These are phyloP conservation scores for Thamnaconus septentrionalis DNA, from an alignment of 2,113 vertebrate species.

Conservation along the genomic window DNA sequence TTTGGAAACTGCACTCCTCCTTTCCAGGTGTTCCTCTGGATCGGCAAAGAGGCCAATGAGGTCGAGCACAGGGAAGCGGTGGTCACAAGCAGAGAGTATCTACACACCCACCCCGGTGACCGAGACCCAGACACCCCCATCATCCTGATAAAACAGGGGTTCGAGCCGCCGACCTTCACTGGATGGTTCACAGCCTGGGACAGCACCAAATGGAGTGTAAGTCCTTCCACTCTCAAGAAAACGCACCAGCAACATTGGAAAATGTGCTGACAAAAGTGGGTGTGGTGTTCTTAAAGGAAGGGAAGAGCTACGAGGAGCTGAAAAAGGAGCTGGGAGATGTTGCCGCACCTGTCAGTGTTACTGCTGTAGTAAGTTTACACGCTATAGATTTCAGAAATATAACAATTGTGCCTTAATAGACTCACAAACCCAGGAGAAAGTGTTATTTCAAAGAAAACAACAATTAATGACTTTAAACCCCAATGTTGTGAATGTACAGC, in stretches of 20 bases:
- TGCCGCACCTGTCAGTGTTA: slow-evolving; percentile 50
- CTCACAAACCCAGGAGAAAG: too few relatives aligned
- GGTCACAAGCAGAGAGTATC: slow-evolving; percentile 79
- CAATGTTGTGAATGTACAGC: slow-evolving; percentile 38
- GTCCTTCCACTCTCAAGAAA: slow-evolving; percentile 30
- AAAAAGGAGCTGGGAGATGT: slow-evolving; percentile 81
- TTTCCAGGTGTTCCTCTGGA: slow-evolving; percentile 85
- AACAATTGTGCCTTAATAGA: too few relatives aligned
- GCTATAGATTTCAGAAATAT: background rate
- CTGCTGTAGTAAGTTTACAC: slow-evolving; percentile 34
- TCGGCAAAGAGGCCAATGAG: slow-evolving; percentile 81
- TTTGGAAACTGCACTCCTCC: background rate
- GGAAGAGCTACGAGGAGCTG: slow-evolving; percentile 85
- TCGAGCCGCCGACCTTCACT: slow-evolving; percentile 86
- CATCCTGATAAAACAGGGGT: slow-evolving; percentile 84
- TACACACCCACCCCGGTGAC: slow-evolving; percentile 81
- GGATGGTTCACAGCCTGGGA: slow-evolving; percentile 93
- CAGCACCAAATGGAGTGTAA: slow-evolving; percentile 83
- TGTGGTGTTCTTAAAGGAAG: slow-evolving; percentile 70
- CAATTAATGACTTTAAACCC: background rate
- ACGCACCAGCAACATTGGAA: background rate
- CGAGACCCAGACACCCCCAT: slow-evolving; percentile 82
- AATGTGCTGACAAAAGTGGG: background rate
- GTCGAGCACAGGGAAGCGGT: slow-evolving; percentile 76
- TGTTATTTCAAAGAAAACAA: background rate